Evolutionary conservation across 2,797 vertebrate species (phyloP).

Genomic region (Microctenopoma lineatum): DNA sequence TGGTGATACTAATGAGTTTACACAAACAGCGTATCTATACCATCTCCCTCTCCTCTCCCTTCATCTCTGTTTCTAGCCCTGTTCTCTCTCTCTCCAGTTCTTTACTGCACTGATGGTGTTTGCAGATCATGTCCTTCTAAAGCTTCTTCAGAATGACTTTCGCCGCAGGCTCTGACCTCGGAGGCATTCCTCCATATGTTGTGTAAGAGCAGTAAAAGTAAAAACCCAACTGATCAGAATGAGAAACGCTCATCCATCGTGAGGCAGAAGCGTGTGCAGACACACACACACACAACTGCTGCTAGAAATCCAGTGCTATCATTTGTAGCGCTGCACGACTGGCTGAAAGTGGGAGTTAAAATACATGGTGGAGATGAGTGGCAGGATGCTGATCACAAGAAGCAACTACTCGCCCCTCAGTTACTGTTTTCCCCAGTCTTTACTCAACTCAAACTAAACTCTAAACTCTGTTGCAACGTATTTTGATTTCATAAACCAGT

Average conservation of each 20-base stretch:
- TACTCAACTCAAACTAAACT: no score
- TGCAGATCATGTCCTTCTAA: constrained; percentile 15
- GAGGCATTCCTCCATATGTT: constrained; percentile 50
- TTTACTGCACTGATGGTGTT: constrained; percentile 19
- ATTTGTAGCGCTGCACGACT: constrained; percentile 4
- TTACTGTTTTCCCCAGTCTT: no score
- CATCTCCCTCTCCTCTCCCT: constrained; percentile 9
- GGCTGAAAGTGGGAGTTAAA: constrained; percentile 13
- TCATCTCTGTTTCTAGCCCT: constrained; percentile 23
- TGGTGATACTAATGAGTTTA: neutral
- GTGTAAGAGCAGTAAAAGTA: constrained; percentile 62
- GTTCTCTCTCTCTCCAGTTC: constrained; percentile 15
- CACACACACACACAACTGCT: constrained; percentile 36
- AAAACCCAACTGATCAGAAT: constrained; percentile 31
- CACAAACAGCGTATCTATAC: constrained; percentile 6
- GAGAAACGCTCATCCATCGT: constrained; percentile 22
- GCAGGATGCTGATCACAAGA: neutral
- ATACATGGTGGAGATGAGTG: neutral
- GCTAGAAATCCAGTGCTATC: constrained; percentile 23
- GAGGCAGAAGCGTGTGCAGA: constrained; percentile 25
- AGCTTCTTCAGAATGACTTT: constrained; percentile 18
- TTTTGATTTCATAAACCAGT: constrained; percentile 6
- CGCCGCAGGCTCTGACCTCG: constrained; percentile 7
- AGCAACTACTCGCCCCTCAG: neutral
- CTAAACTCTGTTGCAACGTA: no score